Base-by-base conservation (phyloP, 2,888 invertebrate species). In the Dastarcus helophoroides region DNA sequence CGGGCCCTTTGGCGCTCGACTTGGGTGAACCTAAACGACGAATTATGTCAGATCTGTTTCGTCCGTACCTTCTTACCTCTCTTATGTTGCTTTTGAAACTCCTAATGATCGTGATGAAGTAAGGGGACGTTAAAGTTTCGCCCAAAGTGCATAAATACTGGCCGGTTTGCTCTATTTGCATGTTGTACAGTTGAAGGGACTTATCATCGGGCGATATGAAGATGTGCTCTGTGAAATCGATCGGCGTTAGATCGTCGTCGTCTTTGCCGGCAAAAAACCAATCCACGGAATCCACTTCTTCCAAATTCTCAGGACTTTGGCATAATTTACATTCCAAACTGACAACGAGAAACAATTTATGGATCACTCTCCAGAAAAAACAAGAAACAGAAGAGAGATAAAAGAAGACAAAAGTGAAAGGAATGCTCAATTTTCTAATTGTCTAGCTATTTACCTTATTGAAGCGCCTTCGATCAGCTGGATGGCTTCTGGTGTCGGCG, bases 101-200 rank as follows among this genome's bases (percentile, higher is more conserved):
- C 32, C 60, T 59, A 6, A 64, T 57, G 1, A 76, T 63, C 22
- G 73, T 68, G 24, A 77, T 43, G 39, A 69, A 63, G 37, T 68
- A 64, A 3, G 65, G 58, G 9, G 61, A 51, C 3, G 61, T 62
- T 24, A 59, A 37, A 3, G 59, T 54, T 28, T 62, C 53, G 6
- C 66, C 69, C 4, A 69, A 40, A 41, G 54, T 51, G 45, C 76
- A 77, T 40, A 64, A 56, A 47, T 76, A 77, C 31, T 67, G 59
- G 1, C 76, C 76, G 2, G 62, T 62, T 44, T 72, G 65, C 22
- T 60, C 56, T 2, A 39, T 39, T 31, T 56, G 51, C 19, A 69
- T 54, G 42, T 70, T 66, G 45, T 68, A 70, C 27, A 76, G 60
- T n/a, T 61, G 58, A 22, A 77, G 47, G 22, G 58, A 49, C 38